Evolutionary conservation across 2,113 vertebrate genomes (phyloP).

Genomic region (Nettapus auritus): DNA sequence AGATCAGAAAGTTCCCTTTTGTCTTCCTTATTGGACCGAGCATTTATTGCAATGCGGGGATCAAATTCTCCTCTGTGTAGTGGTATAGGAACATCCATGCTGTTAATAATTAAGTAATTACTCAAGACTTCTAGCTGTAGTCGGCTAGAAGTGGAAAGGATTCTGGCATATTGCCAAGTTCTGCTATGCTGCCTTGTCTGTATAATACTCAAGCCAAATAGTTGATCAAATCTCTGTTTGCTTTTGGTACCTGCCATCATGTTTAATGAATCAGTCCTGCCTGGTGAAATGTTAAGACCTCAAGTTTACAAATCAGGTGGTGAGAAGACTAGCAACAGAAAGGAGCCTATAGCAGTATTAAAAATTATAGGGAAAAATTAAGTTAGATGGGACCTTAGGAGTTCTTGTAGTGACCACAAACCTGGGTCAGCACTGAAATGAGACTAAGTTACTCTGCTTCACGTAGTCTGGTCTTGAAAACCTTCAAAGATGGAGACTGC

Average conservation of each 20-base stretch:
- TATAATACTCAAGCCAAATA: not conserved
- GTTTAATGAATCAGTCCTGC: not conserved
- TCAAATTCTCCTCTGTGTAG: not conserved
- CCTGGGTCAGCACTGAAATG: not conserved
- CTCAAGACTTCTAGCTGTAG: not conserved
- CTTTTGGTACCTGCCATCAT: not conserved
- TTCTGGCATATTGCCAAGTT: not conserved
- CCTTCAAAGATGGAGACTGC: not conserved
- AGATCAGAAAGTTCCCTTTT: not conserved
- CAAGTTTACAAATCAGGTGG: not conserved
- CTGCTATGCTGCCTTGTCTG: not conserved
- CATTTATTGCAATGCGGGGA: not conserved
- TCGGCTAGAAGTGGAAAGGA: not conserved
- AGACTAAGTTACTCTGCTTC: not conserved
- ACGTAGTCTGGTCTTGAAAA: not conserved
- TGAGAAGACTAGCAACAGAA: not conserved
- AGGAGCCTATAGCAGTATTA: not conserved
- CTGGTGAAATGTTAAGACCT: not conserved
- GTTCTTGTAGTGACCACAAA: not conserved
- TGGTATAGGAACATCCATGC: not conserved
- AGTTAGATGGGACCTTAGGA: not conserved
- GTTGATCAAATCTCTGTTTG: not conserved
- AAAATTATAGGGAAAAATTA: not conserved
- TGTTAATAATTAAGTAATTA: not conserved
- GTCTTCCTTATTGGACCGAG: not conserved